Conservation (phyloP, 2,113 vertebrate genomes). For the Procavia capensis region DNA sequence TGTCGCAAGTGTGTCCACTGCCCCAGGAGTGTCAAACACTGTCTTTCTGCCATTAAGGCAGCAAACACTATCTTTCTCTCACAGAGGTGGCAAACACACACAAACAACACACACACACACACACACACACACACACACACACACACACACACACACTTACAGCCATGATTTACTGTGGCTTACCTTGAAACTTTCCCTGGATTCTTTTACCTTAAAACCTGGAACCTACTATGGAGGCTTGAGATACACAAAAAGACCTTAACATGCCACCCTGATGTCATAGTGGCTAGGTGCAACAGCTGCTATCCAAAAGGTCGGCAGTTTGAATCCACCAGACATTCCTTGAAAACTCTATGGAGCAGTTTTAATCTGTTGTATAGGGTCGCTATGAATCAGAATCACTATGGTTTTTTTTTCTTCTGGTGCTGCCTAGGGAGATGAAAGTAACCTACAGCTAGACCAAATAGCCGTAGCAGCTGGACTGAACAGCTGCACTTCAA, state of each 20-base stretch:
- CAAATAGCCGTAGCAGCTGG: not conserved
- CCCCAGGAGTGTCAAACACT: not conserved
- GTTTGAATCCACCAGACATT: too few relatives aligned
- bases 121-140: not conserved
- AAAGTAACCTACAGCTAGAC: not conserved
- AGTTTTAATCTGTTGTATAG: too few relatives aligned
- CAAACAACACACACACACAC: not conserved
- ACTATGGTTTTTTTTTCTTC: too few relatives aligned
- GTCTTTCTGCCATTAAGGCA: not conserved
- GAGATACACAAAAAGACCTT: not conserved
- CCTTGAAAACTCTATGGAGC: too few relatives aligned
- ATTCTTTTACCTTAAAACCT: not conserved
- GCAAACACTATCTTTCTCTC: not conserved
- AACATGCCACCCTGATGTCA: too few relatives aligned
- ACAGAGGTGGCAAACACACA: not conserved
- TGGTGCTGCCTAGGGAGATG: not conserved
- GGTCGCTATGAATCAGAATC: too few relatives aligned
- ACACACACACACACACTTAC: too few relatives aligned
- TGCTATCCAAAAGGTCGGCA: too few relatives aligned
- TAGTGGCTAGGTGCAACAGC: too few relatives aligned
- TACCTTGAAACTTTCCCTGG: not conserved
- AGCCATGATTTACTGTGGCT: not conserved
- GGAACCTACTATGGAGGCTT: not conserved
- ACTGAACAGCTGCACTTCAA: not conserved
- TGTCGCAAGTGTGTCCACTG: not conserved